Evolutionary conservation across 23 tunicate species (phyloP).

Genomic region (Halocynthia roretzi): DNA sequence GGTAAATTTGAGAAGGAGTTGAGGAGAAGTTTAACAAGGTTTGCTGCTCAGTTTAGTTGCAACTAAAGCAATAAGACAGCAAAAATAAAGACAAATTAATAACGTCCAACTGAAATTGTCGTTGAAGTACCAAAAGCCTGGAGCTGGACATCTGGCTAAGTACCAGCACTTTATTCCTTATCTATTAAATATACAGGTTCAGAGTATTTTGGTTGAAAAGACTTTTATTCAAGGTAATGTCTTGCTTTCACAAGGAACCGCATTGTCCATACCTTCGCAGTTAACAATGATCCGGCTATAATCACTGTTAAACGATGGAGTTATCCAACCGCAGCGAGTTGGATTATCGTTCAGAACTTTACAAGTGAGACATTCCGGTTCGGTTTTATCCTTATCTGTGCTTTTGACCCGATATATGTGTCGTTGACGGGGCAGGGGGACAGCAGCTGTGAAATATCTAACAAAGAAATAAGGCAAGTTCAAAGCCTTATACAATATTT

Average conservation of each 20-base stretch:
- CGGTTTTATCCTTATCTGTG: constrained; percentile 6
- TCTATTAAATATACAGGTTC: no score
- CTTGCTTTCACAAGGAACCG: no score
- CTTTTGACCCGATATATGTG: constrained; percentile 51
- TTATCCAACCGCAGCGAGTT: constrained; percentile 73
- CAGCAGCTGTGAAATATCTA: constrained; percentile 82
- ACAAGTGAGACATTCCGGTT: constrained; percentile 90
- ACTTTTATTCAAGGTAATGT: no score
- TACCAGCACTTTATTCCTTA: no score
- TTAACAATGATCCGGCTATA: constrained; percentile 48
- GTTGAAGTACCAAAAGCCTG: no score
- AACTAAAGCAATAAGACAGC: no score
- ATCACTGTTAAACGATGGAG: constrained; percentile 50
- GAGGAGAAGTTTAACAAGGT: not conserved
- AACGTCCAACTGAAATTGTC: no score
- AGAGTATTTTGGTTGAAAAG: no score
- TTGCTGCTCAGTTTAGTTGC: no score
- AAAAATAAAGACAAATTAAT: no score
- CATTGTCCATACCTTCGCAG: constrained; percentile 63
- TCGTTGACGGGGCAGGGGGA: constrained; percentile 45
- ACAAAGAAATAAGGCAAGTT: not conserved
- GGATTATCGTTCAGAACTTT: constrained; percentile 33
- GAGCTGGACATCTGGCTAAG: no score
- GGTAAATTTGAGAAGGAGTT: not conserved
- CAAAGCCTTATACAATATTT: no score